Evolutionary conservation across 2,113 vertebrate species (phyloP), one percentile per base, ranked within the genome.

Genomic region (Menura novaehollandiae): DNA sequence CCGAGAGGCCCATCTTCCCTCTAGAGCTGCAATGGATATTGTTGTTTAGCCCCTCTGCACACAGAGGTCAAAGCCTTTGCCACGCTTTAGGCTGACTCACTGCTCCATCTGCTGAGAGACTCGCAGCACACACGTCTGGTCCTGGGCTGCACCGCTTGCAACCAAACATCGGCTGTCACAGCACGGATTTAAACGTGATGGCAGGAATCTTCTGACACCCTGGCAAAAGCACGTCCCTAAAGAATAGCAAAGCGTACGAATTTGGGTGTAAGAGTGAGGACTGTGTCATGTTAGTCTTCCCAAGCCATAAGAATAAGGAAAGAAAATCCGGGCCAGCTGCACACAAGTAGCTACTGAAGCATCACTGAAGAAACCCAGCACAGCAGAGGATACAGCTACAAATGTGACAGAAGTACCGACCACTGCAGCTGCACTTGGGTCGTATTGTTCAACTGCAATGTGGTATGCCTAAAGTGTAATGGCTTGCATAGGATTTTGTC

Each of bases 51-150:
- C 18, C 23, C 47, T 58, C n/a, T 6, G 7, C 47, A 46, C 21
- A 27, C 14, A 47, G 32, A 88, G 6, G 6, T 10, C 9, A 19
- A 52, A 73, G 51, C 55, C 69, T 67, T 62, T n/a, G 11, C 66
- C 72, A 10, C 0, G 15, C 53, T 55, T 76, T 55, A 76, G 39
- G 59, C 72, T 93, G 96, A 49, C 85, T 88, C 88, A 83, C 11
- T 62, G 82, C 92, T 95, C 95, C 96, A 93, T 7, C 94, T 96
- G 94, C 94, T 74, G 94, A 62, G 62, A 58, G 72, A 83, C 2
- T 12, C 32, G 44, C 39, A 9, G 67, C 63, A 80, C n/a, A 62
- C 4, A 1, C 13, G 2, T 30, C 43, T 22, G 26, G 26, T 35
- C 60, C 64, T 10, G 33, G 14, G 43, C 56, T 85, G 22, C 21